Evolutionary conservation across 1,140 invertebrate species (phyloP), one percentile per base, ranked within the genome.

Genomic region (Maconellicoccus hirsutus): DNA sequence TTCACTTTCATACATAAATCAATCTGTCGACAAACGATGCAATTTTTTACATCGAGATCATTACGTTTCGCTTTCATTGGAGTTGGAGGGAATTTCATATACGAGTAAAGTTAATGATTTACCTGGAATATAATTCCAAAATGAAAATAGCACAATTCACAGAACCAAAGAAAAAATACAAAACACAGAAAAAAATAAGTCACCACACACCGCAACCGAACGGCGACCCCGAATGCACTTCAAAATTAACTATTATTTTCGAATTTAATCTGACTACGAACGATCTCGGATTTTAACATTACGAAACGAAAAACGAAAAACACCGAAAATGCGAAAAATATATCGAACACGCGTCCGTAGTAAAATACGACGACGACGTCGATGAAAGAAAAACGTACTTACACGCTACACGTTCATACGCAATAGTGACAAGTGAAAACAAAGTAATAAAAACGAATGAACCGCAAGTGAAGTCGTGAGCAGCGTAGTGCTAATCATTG

Each of bases 361-460:
- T n/a, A n/a, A n/a, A n/a, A n/a, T n/a, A n/a, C n/a, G n/a, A n/a
- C n/a, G n/a, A n/a, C n/a, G n/a, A n/a, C n/a, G n/a, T n/a, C n/a
- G n/a, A n/a, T n/a, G n/a, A n/a, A n/a, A n/a, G n/a, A n/a, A n/a
- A n/a, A n/a, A n/a, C n/a, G n/a, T n/a, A n/a, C n/a, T n/a, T n/a
- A 10, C 25, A 66, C 25, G 6, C 19, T 66, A 66, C 61, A 25
- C 8, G 61, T 23, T 66, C 61, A 25, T 66, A 66, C 61, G 22
- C 61, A 66, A 25, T 66, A 66, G 19, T 66, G 61, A 66, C 61
- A 66, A 66, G 61, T 66, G 61, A 66, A 66, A 66, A 66, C 61
- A 66, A 66, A 66, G 61, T 66, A 66, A 66, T 66, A 66, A 66
- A 66, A 66, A 23, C 61, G 61, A 66, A 66, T 66, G 61, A 66